Base-by-base conservation (phyloP, 2,797 vertebrate genomes). In the Lophius americanus region DNA sequence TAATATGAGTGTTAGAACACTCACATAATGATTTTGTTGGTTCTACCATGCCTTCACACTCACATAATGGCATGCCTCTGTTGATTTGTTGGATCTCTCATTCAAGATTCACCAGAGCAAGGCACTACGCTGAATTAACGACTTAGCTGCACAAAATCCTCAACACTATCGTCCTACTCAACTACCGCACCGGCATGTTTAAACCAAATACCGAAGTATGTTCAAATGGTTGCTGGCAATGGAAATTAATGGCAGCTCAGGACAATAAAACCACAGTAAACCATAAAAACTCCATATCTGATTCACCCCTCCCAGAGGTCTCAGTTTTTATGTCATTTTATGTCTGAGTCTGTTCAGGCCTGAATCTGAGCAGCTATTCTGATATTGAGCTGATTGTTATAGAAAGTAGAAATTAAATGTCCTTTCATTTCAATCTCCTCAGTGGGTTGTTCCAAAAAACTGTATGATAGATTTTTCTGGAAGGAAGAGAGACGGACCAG, bases 271-370 rank as follows among this genome's bases (percentile, higher is more conserved):
- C 42, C 43, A 75, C 81, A 72, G 73, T 66, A 70, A 55, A 68
- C 75, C 50, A 60, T 89, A 82, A 87, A 88, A 85, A 66, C 47
- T 75, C 75, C 11, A 76, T 79, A 89, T 81, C 71, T 47, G 73
- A 76, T 80, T 78, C 41, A 60, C 48, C 42, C 70, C 78, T 51
- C 62, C 73, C 77, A 60, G 51, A 70, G 78, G 83, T 60, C 42
- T 62, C 63, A 49, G 36, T 69, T 81, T 83, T 81, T 70, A 79
- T 84, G 63, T 59, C 54, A 81, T 81, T 81, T 90, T 69, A 84
- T 70, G 53, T 70, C 54, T 51, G 66, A 59, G 53, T 77, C 59
- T 51, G 58, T 73, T 62, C 51, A 59, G 70, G 49, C 68, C 52
- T 61, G 48, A 69, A 51, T 75, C 81, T 58, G n/a, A 51, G 53